A percentile compares a stretch with the other conserved stretches of the same genome.
phyloP scores from a whole-genome alignment of 1,140 invertebrate genomes.

The Drosophila funebris region DNA sequence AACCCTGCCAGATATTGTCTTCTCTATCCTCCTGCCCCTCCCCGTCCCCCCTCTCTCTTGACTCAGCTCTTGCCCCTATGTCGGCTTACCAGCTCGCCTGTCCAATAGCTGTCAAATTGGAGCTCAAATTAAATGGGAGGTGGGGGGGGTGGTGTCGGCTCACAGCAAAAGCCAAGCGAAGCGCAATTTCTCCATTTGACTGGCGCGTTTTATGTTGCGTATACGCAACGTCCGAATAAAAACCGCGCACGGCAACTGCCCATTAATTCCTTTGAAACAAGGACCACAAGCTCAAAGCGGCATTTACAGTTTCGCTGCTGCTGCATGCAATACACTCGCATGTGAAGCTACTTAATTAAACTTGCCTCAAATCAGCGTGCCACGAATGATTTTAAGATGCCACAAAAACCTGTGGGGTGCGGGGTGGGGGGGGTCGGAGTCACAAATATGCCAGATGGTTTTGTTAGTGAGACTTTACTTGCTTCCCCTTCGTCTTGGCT shows the following conservation, averaged over 20 bases:
- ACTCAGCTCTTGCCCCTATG: background rate
- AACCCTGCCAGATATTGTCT: slow-evolving; percentile 10
- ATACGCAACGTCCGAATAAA: slow-evolving; percentile 34
- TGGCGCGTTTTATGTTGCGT: slow-evolving; percentile 24
- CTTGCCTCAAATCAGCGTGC: slow-evolving; percentile 24
- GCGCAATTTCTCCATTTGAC: slow-evolving; percentile 24
- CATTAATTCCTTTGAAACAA: slow-evolving; percentile 52
- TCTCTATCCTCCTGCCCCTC: background rate
- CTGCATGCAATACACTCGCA: slow-evolving; percentile 3
- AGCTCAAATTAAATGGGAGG: slow-evolving; percentile 68
- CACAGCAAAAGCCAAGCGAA: slow-evolving; percentile 13
- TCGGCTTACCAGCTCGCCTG: slow-evolving; percentile 41
- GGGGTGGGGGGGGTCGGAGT: no score
- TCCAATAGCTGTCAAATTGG: slow-evolving; percentile 78
- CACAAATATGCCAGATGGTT: slow-evolving; percentile 25
- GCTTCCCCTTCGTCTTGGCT: background rate
- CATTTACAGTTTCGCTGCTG: background rate
- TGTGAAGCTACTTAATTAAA: slow-evolving; percentile 35
- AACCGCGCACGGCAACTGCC: slow-evolving; percentile 13
- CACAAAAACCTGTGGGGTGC: slow-evolving; percentile 19
- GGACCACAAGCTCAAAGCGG: background rate
- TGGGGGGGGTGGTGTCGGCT: no score
- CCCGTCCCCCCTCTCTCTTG: background rate
- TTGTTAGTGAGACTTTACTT: background rate
- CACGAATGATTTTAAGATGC: slow-evolving; percentile 21